These are phyloP conservation scores for Esox lucius DNA, from an alignment of 2,797 vertebrate species.

Conservation along the genomic window DNA sequence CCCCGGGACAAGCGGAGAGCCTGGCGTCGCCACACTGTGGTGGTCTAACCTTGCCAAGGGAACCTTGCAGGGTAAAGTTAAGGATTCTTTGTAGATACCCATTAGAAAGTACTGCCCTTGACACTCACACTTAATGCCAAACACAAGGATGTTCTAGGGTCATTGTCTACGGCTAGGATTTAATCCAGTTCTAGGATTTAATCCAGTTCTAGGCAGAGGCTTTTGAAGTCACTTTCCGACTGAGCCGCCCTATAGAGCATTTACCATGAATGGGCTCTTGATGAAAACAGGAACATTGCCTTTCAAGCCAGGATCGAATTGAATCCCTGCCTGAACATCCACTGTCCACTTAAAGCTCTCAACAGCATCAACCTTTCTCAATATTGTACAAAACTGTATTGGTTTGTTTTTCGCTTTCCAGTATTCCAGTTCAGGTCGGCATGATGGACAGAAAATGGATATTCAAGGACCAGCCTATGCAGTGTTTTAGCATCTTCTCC, in stretches of 20 bases:
- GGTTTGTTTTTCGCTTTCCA: neutral
- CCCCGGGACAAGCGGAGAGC: slow-evolving; percentile 78
- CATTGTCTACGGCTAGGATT: neutral
- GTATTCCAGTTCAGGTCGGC: neutral
- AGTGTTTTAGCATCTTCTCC: neutral
- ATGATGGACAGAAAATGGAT: neutral
- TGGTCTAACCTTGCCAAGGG: slow-evolving; percentile 73
- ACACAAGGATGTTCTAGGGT: neutral
- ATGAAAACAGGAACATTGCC: neutral
- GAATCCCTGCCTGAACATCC: neutral
- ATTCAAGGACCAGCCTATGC: slow-evolving; percentile 1
- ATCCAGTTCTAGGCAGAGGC: neutral
- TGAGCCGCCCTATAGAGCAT: neutral
- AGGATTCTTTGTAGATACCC: slow-evolving; percentile 19
- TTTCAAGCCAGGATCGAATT: neutral
- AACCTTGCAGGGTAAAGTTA: neutral
- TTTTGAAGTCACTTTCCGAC: neutral
- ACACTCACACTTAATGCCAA: slow-evolving; percentile 10
- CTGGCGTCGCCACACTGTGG: slow-evolving; percentile 86
- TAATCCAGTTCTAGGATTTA: neutral
- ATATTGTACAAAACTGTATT: neutral
- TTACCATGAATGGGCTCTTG: neutral
- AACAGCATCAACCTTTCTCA: neutral
- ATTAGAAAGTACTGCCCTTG: slow-evolving; percentile 21
- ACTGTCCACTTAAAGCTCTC: neutral